Conservation (phyloP, 2,113 vertebrate genomes). For the Boulengeromyrus knoepffleri region DNA sequence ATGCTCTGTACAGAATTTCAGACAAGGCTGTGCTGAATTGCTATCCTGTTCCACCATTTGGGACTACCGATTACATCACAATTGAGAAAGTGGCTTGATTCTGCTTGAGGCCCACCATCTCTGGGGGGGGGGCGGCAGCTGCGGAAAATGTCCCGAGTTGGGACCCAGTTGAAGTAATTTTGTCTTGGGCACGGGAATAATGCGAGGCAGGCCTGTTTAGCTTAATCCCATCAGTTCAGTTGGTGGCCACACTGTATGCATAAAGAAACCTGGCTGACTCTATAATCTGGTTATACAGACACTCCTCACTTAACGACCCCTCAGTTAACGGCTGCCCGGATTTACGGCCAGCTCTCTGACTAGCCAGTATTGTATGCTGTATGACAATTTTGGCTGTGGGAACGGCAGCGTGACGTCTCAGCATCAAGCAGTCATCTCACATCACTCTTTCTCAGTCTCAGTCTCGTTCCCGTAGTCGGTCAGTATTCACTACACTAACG, state of each 20-base stretch:
- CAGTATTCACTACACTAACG: no score
- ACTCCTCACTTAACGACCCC: no score
- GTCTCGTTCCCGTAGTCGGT: no score
- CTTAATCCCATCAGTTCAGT: not conserved
- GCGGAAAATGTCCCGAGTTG: not conserved
- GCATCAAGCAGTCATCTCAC: no score
- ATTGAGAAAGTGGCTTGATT: not conserved
- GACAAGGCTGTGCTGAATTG: not conserved
- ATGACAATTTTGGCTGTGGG: no score
- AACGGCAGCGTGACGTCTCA: no score
- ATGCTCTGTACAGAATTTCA: not conserved
- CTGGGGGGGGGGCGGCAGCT: not conserved
- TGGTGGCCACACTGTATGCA: not conserved
- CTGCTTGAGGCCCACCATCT: not conserved
- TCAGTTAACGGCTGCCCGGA: no score
- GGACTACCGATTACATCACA: not conserved
- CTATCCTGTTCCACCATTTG: not conserved
- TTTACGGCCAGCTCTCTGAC: no score
- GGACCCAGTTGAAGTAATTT: not conserved
- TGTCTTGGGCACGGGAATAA: not conserved
- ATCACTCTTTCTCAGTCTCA: no score
- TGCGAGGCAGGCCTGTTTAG: not conserved
- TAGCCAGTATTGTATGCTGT: no score
- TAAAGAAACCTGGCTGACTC: not conserved
- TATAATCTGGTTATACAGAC: not conserved